Evolutionary conservation across 1,140 invertebrate genomes (phyloP).

Genomic region (Bradynema listronoti): DNA sequence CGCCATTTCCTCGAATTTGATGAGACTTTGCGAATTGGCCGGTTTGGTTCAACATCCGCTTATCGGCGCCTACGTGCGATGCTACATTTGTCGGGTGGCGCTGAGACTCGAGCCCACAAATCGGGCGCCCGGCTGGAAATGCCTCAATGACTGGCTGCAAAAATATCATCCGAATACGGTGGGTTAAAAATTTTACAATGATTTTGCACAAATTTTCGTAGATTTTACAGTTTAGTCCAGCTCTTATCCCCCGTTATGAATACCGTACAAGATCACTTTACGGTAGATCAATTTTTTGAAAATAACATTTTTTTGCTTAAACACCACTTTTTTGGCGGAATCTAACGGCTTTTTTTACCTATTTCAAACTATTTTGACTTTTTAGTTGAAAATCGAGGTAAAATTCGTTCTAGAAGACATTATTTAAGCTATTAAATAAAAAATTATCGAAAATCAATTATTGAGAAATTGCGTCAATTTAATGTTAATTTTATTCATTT

Average conservation of each 20-base stretch:
- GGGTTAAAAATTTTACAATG: background rate
- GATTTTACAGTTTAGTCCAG: too few relatives aligned
- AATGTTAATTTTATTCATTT: too few relatives aligned
- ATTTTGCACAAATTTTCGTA: background rate
- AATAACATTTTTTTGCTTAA: conserved; percentile 7
- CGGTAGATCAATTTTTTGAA: too few relatives aligned
- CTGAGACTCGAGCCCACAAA: conserved; percentile 32
- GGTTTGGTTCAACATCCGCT: conserved; percentile 36
- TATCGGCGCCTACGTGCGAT: conserved; percentile 37
- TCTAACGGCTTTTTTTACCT: too few relatives aligned
- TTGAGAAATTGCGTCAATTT: too few relatives aligned
- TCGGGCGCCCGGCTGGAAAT: conserved; percentile 31
- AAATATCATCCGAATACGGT: conserved; percentile 32
- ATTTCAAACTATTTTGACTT: too few relatives aligned
- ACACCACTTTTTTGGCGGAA: background rate
- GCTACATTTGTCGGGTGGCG: conserved; percentile 35
- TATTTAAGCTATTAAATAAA: too few relatives aligned
- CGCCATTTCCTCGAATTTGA: conserved; percentile 30
- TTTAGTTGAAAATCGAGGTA: too few relatives aligned
- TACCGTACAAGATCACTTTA: too few relatives aligned
- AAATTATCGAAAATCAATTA: too few relatives aligned
- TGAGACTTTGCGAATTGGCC: conserved; percentile 26
- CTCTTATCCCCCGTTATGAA: too few relatives aligned
- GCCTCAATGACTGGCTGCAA: conserved; percentile 41
- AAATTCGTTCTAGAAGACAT: too few relatives aligned